A percentile compares a stretch with the other conserved stretches of the same genome.
Conservation (phyloP, 2,888 invertebrate species). For the Hemithea aestivaria region DNA sequence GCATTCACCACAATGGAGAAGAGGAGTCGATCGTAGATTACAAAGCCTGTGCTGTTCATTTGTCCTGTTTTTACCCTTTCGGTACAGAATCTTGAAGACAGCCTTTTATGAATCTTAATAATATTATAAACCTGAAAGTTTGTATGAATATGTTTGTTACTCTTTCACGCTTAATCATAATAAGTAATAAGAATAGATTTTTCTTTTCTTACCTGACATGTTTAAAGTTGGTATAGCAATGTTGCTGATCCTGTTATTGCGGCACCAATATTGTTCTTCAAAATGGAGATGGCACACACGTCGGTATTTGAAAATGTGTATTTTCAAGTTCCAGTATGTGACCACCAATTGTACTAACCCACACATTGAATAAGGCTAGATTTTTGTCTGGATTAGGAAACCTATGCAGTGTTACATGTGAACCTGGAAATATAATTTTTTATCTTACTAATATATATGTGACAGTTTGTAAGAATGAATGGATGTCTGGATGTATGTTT, state of each 20-base stretch:
- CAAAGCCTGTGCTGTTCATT: no score
- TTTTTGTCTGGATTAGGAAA: conserved; percentile 27
- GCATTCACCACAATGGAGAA: no score
- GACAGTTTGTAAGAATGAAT: no score
- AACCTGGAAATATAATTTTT: neutral
- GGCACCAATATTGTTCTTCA: conserved; percentile 25
- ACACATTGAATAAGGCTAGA: conserved; percentile 20
- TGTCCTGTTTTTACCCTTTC: no score
- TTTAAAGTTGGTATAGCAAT: conserved; percentile 26
- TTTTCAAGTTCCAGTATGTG: conserved; percentile 22
- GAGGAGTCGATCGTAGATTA: no score
- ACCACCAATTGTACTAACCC: conserved; percentile 25
- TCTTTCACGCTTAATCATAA: no score
- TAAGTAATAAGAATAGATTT: no score
- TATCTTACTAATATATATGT: neutral
- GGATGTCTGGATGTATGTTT: no score
- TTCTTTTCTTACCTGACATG: conserved; percentile 18
- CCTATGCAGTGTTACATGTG: conserved; percentile 14
- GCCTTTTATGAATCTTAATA: no score
- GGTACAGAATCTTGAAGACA: no score
- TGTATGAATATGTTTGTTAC: no score
- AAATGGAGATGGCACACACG: conserved; percentile 17
- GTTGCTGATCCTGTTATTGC: conserved; percentile 21
- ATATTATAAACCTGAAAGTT: no score
- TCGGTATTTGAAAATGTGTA: conserved; percentile 21